phyloP scores from a whole-genome alignment of 2,888 invertebrate genomes.

The Euphydryas editha region DNA sequence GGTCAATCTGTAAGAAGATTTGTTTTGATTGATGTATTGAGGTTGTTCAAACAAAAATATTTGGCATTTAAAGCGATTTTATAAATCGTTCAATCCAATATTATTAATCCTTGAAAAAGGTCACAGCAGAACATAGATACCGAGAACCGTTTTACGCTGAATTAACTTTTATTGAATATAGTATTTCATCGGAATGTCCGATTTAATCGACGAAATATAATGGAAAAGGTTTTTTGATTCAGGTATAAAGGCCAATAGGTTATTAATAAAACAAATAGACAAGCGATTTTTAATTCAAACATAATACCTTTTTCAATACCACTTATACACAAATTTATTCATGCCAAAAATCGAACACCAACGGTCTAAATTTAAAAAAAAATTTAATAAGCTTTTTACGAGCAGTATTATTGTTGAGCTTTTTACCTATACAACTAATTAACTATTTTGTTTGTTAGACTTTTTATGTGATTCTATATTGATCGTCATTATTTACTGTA shows the following conservation, averaged over 20 bases:
- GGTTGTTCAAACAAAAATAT: too few species aligned
- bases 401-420: too few species aligned
- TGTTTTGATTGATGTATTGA: too few species aligned
- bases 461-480: too few species aligned
- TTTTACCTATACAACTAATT: too few species aligned
- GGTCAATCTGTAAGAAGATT: too few species aligned
- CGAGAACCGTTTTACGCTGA: conserved; percentile 44
- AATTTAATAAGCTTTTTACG: too few species aligned
- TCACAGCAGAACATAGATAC: conserved; percentile 39
- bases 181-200: conserved; percentile 48
- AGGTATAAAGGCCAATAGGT: neutral
- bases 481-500: too few species aligned
- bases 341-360: too few species aligned
- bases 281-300: conserved; percentile 13
- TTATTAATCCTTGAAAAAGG: conserved; percentile 41
- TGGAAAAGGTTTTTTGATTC: conserved; percentile 17
- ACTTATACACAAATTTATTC: too few species aligned
- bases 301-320: too few species aligned
- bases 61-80: conserved; percentile 10
- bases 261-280: neutral
- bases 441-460: too few species aligned
- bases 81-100: conserved; percentile 9
- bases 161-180: conserved; percentile 49
- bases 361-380: neutral
- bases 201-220: conserved; percentile 43